Evolutionary conservation across 2,888 invertebrate species (phyloP), one percentile per base, ranked within the genome.

Genomic region (Copidosoma aretas): DNA sequence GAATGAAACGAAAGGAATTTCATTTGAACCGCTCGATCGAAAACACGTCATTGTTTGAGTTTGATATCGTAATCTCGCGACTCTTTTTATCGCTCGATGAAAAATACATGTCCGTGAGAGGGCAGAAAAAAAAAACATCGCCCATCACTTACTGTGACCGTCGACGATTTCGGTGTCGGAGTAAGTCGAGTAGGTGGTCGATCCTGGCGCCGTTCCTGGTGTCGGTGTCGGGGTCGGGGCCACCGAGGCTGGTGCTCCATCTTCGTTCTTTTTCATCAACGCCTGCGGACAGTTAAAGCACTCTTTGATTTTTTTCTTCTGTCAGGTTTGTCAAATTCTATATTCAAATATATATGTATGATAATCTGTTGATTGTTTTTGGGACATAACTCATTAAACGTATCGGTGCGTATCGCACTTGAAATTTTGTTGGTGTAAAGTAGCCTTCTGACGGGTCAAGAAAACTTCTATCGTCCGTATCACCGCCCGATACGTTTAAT

Each of bases 221-320:
- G 76, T 71, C 43, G 56, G n/a, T 19, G 64, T 19, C n/a, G 75
- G 66, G 67, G 78, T 8, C 58, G 60, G 10, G n/a, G 64, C 3
- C 19, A 75, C 68, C 68, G 78, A 70, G 21, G 74, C 41, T 32
- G 74, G 59, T 21, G 78, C 73, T 39, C 74, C 70, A n/a, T 83
- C 83, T 2, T 83, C 82, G 52, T 67, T 76, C 69, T 82, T 83
- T 73, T 83, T 83, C 78, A 80, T 76, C 70, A 82, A 75, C 64
- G 80, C 79, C 81, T 82, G 70, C 32, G 53, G 24, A 71, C 63
- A 68, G 12, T 32, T 32, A 32, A 32, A 8, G 32, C 8, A 32
- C 4, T 8, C 32, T 32, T 32, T 32, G 4, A 8, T 32, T 8
- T 32, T 32, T 32, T 32, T 32, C 32, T 32, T 32, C 32, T 32